Evolutionary conservation across 2,113 vertebrate genomes (phyloP).

Genomic region (Gymnorhina tibicen): DNA sequence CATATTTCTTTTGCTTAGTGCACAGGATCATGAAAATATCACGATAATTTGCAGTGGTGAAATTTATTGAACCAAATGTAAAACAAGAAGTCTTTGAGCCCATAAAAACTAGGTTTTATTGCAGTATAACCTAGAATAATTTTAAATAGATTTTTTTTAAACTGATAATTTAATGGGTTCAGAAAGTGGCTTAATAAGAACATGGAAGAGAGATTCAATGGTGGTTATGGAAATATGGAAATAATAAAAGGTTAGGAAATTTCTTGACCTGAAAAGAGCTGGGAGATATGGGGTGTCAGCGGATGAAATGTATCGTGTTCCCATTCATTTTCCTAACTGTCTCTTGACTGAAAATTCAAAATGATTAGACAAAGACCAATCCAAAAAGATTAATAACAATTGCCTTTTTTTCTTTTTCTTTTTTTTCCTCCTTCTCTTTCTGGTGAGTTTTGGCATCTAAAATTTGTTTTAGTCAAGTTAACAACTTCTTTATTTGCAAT

Average conservation of each 20-base stretch:
- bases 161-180: neutral
- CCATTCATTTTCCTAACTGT: neutral
- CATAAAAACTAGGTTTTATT: neutral
- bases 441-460: neutral
- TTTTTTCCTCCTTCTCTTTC: neutral
- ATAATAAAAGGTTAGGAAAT: neutral
- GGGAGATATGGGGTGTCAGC: neutral
- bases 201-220: neutral
- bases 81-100: neutral
- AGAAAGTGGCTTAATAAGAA: neutral
- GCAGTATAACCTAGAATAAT: neutral
- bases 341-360: neutral
- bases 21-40: neutral
- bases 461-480: neutral
- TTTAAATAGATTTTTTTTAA: neutral
- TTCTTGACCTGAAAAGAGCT: neutral
- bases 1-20: neutral
- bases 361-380: neutral
- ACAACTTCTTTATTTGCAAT: neutral
- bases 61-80: neutral
- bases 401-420: no score
- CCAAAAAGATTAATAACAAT: neutral
- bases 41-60: neutral
- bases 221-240: neutral
- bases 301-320: neutral